phyloP scores from a whole-genome alignment of 1,140 invertebrate species.

The Physella acuta region DNA sequence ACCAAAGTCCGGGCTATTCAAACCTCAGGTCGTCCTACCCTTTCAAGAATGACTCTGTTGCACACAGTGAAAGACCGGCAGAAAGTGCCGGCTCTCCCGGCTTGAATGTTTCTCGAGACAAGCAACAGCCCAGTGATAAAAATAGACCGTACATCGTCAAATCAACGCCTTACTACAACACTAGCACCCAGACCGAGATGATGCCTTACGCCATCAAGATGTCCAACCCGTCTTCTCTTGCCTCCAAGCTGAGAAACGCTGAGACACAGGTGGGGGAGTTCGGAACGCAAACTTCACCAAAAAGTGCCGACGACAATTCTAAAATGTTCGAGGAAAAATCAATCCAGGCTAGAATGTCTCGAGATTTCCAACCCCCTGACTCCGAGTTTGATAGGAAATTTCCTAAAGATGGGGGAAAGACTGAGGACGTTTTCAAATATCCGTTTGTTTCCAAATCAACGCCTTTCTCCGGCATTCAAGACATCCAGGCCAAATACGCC shows the following conservation, averaged over 20 bases:
- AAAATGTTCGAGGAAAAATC: slow-evolving; percentile 34
- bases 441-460: background rate
- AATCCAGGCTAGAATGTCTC: slow-evolving; percentile 32
- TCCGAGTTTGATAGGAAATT: background rate
- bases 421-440: slow-evolving; percentile 9
- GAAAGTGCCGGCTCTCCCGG: background rate
- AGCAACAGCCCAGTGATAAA: no score
- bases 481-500: slow-evolving; percentile 35
- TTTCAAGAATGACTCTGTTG: background rate
- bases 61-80: background rate
- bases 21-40: background rate
- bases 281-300: slow-evolving; percentile 24
- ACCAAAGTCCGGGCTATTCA: background rate
- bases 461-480: slow-evolving; percentile 27
- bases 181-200: slow-evolving; percentile 53
- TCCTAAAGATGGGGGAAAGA: background rate
- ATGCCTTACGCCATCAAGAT: slow-evolving; percentile 32
- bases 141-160: slow-evolving; percentile 38
- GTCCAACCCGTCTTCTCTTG: slow-evolving; percentile 12
- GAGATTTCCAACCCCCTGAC: slow-evolving; percentile 26
- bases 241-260: slow-evolving; percentile 20
- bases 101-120: no score
- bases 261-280: slow-evolving; percentile 30
- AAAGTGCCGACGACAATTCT: slow-evolving; percentile 15
- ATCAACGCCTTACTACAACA: slow-evolving; percentile 52